Percentiles rank a stretch among this genome's conserved stretches.
These are phyloP conservation scores for Anoplopoma fimbria DNA, from an alignment of 2,113 vertebrate species.

Conservation along the genomic window DNA sequence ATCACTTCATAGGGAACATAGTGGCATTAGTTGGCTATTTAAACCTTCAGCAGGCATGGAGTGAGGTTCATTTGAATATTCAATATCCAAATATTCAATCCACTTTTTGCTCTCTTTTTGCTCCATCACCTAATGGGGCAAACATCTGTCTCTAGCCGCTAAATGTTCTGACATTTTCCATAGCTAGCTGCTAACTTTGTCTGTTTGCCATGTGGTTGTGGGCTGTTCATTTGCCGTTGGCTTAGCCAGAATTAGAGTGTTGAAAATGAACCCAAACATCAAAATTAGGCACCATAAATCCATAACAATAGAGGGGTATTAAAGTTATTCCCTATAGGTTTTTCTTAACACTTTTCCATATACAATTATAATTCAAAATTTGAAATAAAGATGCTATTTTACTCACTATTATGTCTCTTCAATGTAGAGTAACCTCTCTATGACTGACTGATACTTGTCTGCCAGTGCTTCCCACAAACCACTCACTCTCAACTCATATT, in stretches of 20 bases:
- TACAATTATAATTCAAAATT: not conserved
- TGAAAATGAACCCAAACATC: not conserved
- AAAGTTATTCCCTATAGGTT: not conserved
- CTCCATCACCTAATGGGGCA: not conserved
- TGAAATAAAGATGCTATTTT: not conserved
- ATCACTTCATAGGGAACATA: not conserved
- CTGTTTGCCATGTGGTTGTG: not conserved
- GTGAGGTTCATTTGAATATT: not conserved
- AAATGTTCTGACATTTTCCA: not conserved
- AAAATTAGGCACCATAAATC: not conserved
- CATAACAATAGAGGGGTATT: not conserved
- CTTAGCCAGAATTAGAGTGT: not conserved
- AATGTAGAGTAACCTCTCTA: constrained; percentile 13
- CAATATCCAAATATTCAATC: not conserved
- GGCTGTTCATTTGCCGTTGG: not conserved
- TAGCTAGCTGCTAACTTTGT: not conserved
- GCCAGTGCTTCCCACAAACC: constrained; percentile 16
- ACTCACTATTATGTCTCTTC: not conserved
- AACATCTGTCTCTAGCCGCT: not conserved
- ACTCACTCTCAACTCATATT: constrained; percentile 59
- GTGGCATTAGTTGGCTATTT: not conserved
- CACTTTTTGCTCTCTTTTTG: not conserved
- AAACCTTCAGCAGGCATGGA: not conserved
- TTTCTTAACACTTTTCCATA: not conserved
- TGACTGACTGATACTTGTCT: constrained; percentile 34